A percentile compares a stretch with the other conserved stretches of the same genome.
phyloP scores from a whole-genome alignment of 2,888 invertebrate species.

The Drosophila differens region DNA sequence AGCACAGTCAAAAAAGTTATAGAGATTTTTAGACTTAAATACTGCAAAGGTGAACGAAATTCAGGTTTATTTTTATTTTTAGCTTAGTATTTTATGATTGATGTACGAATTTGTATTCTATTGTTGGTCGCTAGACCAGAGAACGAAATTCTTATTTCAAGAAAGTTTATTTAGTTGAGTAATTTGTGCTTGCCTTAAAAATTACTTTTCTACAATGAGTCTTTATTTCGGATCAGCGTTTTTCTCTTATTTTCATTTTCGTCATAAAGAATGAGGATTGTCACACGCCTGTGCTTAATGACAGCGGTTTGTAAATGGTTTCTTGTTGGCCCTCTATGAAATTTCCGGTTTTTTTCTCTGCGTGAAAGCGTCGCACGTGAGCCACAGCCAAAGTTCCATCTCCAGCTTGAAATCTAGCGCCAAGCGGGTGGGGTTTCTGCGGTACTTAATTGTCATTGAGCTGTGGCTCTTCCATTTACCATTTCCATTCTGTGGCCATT shows the following conservation, averaged over 20 bases:
- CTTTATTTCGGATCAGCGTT: neutral
- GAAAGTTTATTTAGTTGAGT: neutral
- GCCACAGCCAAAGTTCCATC: conserved; percentile 4
- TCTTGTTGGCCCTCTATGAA: conserved; percentile 37
- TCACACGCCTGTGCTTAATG: conserved; percentile 29
- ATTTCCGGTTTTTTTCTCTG: conserved; percentile 49
- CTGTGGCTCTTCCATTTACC: conserved; percentile 23
- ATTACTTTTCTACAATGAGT: neutral
- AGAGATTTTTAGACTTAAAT: neutral
- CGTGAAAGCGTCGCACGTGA: conserved; percentile 60
- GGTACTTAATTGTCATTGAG: conserved; percentile 40
- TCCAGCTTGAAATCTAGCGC: neutral
- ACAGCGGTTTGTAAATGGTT: conserved; percentile 24
- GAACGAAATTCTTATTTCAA: neutral
- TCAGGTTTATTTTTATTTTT: neutral
- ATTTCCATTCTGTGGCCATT: conserved; percentile 36
- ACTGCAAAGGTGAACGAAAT: neutral
- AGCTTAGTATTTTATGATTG: neutral
- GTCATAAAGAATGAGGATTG: conserved; percentile 27
- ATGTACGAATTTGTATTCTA: accelerated
- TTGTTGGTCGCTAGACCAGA: neutral
- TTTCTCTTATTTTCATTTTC: neutral
- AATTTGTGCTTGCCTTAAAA: neutral
- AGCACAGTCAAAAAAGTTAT: neutral
- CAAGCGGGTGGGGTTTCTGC: neutral